Evolutionary conservation across 1,140 invertebrate genomes (phyloP), one percentile per base, ranked within the genome.

Genomic region (Leptopilina clavipes): DNA sequence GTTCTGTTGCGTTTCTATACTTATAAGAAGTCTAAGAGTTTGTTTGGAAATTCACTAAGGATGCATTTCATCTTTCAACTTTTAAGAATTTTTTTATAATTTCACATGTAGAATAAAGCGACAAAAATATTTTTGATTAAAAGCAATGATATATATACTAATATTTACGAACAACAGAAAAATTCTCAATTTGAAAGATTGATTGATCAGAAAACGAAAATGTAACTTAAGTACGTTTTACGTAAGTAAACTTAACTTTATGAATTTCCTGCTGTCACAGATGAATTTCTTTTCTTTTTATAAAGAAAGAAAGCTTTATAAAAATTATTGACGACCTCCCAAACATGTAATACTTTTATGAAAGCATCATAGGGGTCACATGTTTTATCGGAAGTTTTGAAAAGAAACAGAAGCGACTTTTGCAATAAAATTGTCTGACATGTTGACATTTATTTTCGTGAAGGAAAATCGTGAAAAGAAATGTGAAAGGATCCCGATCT

Each of bases 321-420:
- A 59, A 59, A 59, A 59, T 59, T 31, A 31, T 31, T 25, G 56
- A 25, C 56, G 22, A 25, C 56, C 56, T 59, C 56, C 56, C 56
- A 25, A 12, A 11, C 56, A 19, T 59, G 56, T 59, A 19, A 59
- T 48, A 48, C 56, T 25, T 25, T 14, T 59, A 25, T 59, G 22
- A 25, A 59, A 14, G 18, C 56, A 14, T 59, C 56, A 25, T n/a
- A n/a, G 56, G 56, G 56, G 56, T 59, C 56, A 59, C 56, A 48
- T 48, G 56, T 59, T 59, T 59, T 59, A 59, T 59, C 19, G 22
- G 11, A 59, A 59, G 56, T 12, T 12, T 48, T 31, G 12, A 1
- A 48, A 48, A n/a, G 45, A 59, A 59, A 25, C 12, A 25, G 22
- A 59, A 59, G 22, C 56, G 11, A 25, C 56, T 59, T 22, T 14